Conservation (phyloP, 2,797 vertebrate genomes). For the Cynopterus sphinx region DNA sequence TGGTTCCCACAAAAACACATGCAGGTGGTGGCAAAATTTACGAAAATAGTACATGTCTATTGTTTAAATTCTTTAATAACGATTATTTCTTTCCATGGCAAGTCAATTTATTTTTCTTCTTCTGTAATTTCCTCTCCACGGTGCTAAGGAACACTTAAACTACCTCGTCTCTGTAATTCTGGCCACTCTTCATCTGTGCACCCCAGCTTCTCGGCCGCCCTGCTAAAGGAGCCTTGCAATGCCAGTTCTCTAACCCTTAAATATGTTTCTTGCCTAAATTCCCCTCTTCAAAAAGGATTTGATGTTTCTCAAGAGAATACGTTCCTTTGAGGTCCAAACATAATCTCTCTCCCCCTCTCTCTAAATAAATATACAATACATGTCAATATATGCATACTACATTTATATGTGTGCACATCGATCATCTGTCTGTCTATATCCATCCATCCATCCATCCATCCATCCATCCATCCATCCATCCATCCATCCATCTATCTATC, state of each 20-base stretch:
- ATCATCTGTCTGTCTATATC: too few species aligned
- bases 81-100: not conserved
- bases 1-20: conserved; percentile 3
- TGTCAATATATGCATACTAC: too few species aligned
- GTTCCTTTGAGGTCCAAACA: not conserved
- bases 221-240: not conserved
- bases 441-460: too few species aligned
- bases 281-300: not conserved
- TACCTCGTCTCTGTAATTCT: not conserved
- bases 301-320: not conserved
- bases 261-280: not conserved
- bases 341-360: not conserved
- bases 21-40: not conserved
- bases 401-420: too few species aligned
- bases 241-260: not conserved
- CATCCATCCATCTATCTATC: too few species aligned
- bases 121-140: not conserved
- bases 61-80: not conserved
- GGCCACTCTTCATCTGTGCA: not conserved
- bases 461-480: too few species aligned
- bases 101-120: not conserved
- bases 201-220: not conserved
- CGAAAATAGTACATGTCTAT: not conserved
- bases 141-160: not conserved
- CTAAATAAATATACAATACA: not conserved